Base-by-base conservation (phyloP, 2,888 invertebrate species). In the Steromphala cineraria region DNA sequence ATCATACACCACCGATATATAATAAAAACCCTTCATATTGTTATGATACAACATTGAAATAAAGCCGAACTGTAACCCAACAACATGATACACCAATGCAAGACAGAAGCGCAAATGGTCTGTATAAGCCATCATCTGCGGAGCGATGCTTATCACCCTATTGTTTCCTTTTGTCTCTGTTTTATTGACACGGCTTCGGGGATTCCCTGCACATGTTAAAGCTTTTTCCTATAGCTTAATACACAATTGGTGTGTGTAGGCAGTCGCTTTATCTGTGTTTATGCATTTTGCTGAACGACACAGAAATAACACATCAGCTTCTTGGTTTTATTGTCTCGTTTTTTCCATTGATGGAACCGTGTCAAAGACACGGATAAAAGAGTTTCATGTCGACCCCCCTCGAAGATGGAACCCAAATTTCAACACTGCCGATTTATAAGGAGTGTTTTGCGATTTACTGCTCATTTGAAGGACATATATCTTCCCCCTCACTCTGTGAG, bases 101-200 rank as follows among this genome's bases (percentile, higher is more conserved):
- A 46, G 46, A 46, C 46, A 46, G 46, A 46, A 46, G 46, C 46
- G 13, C 46, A 46, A 46, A 46, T 46, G 46, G 46, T 46, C 46
- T 46, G 46, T 46, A 13, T 46, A 46, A 10, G 46, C 46, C 46
- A 46, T 46, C 46, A 46, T 10, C 0, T 71, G 1, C 15, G 13
- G 71, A 17, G 19, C 28, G 71, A 71, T 71, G 71, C 40, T 71
- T 71, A 71, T 28, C 31, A 40, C n/a, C 17, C 71, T 17, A 71
- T 71, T 71, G 71, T 71, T 71, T 28, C n/a, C 71, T 31, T 71
- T 71, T 71, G 71, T 71, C 71, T 40, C 15, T 71, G 71, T 71
- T 71, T 71, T 71, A 71, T 71, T 36, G 36, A 36, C 71, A 40
- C 36, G 28, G 40, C 40, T n/a, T 19, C 31, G 19, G 40, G 40